Evolutionary conservation across 2,888 invertebrate genomes (phyloP).

Genomic region (Syrphus vitripennis): DNA sequence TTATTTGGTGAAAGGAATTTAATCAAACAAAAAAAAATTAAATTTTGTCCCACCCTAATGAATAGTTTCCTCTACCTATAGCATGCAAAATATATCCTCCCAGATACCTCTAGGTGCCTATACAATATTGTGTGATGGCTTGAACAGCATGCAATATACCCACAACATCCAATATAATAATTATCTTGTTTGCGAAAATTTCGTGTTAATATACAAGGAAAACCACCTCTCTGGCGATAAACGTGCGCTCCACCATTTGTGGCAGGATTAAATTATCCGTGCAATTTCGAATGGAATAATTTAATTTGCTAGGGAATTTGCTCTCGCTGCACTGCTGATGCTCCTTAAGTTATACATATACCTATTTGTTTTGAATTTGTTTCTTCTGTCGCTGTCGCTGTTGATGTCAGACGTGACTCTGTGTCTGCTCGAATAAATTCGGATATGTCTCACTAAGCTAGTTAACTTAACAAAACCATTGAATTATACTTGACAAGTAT

Average conservation of each 20-base stretch:
- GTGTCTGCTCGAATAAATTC: neutral
- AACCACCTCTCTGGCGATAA: conserved; percentile 40
- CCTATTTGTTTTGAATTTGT: neutral
- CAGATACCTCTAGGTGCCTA: neutral
- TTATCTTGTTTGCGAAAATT: conserved; percentile 66
- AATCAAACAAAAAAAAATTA: no score
- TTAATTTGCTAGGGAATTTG: conserved; percentile 60
- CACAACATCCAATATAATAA: conserved; percentile 65
- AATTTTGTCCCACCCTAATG: no score
- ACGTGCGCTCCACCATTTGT: conserved; percentile 64
- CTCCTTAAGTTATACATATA: neutral
- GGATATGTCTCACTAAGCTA: conserved; percentile 6
- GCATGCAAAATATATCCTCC: no score
- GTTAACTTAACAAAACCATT: neutral
- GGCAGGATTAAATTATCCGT: conserved; percentile 69
- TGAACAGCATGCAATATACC: conserved; percentile 4
- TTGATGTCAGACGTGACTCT: neutral
- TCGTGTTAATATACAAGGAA: conserved; percentile 61
- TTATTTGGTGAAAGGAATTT: no score
- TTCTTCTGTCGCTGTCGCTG: neutral
- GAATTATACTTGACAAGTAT: neutral
- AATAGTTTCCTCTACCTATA: no score
- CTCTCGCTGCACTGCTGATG: neutral
- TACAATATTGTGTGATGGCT: neutral
- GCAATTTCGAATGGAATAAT: conserved; percentile 67